A percentile compares a stretch with the other conserved stretches of the same genome.
phyloP scores from a whole-genome alignment of 2,113 vertebrate species.

The Tenebrosternarchus preto region DNA sequence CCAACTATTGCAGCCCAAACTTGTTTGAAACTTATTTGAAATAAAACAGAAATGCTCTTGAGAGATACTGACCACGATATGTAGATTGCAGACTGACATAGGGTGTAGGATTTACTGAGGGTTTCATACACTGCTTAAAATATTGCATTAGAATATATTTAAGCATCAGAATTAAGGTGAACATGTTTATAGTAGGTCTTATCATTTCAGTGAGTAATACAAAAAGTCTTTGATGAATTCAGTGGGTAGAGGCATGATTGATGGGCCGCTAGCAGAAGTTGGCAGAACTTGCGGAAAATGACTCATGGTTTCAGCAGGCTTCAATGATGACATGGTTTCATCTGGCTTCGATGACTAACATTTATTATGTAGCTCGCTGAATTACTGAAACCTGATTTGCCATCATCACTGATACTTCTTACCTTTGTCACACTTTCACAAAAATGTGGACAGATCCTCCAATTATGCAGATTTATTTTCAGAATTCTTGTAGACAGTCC shows the following conservation, averaged over 20 bases:
- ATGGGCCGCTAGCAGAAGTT: constrained; percentile 17
- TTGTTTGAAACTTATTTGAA: neutral
- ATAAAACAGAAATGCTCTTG: neutral
- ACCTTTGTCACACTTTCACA: neutral
- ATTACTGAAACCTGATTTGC: constrained; percentile 30
- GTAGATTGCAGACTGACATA: neutral
- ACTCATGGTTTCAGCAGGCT: constrained; percentile 22
- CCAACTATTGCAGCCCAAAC: neutral
- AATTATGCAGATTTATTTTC: constrained; percentile 31
- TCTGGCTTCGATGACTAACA: neutral
- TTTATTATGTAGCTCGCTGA: constrained; percentile 40
- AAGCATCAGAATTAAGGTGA: neutral
- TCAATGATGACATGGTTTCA: constrained; percentile 11
- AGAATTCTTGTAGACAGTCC: neutral
- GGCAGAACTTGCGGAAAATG: constrained; percentile 37
- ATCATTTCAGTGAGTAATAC: constrained; percentile 37
- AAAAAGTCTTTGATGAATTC: constrained; percentile 31
- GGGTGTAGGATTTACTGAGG: neutral
- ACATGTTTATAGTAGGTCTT: neutral
- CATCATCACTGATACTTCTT: neutral
- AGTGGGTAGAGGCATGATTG: constrained; percentile 28
- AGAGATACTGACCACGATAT: neutral
- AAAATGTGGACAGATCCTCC: constrained; percentile 28
- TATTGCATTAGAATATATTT: neutral
- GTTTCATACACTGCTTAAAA: no score